Evolutionary conservation across 2,113 vertebrate genomes (phyloP).

Genomic region (Brachyhypopomus gauderio): DNA sequence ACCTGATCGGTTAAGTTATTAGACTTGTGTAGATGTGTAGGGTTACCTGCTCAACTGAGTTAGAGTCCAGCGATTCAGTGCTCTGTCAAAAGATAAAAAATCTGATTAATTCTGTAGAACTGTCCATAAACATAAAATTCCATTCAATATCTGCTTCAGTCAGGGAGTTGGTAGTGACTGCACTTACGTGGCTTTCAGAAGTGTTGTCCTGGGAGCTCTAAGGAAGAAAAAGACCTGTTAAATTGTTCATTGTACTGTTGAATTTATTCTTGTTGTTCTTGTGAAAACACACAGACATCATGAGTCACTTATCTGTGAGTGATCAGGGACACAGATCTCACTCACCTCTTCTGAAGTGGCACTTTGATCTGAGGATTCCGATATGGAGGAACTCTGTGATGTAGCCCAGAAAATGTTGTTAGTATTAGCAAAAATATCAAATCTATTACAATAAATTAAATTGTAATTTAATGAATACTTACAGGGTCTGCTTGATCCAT

Average conservation of each 20-base stretch:
- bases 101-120: neutral
- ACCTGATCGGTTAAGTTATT: too few species aligned
- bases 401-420: neutral
- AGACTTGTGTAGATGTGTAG: too few species aligned
- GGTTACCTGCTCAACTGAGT: constrained; percentile 41
- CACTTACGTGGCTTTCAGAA: constrained; percentile 49
- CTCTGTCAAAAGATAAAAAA: constrained; percentile 35
- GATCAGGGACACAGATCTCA: neutral
- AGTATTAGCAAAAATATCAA: neutral
- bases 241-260: neutral
- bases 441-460: neutral
- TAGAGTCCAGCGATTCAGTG: constrained; percentile 50
- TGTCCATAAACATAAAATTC: too few species aligned
- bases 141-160: neutral
- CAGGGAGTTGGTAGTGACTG: neutral
- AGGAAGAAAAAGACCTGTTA: neutral
- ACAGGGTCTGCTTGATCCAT: constrained; percentile 47
- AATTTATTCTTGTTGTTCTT: neutral
- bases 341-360: constrained; percentile 34
- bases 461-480: neutral
- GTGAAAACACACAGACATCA: neutral
- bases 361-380: constrained; percentile 46
- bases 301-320: neutral
- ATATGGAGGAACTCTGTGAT: constrained; percentile 49
- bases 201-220: constrained; percentile 51